phyloP scores from a whole-genome alignment of 2,113 vertebrate species.

The Smithornis capensis region DNA sequence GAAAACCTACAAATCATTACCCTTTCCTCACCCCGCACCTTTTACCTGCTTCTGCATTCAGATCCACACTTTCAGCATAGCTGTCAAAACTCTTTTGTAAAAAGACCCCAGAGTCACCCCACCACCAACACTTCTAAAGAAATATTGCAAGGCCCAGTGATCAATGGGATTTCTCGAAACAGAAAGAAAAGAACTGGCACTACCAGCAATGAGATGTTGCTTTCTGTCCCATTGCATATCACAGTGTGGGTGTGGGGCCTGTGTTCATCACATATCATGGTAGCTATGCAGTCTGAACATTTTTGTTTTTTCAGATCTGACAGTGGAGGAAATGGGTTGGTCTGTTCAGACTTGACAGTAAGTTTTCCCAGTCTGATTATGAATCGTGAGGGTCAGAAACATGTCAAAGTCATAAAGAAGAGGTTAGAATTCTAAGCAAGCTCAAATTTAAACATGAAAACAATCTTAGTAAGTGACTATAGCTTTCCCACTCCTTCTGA shows the following conservation, averaged over 20 bases:
- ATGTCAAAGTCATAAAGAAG: neutral
- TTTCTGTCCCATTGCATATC: neutral
- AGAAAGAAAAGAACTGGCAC: neutral
- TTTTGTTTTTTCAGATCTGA: neutral
- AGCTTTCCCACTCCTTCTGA: neutral
- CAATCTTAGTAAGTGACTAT: neutral
- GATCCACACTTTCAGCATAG: neutral
- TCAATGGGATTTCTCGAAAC: neutral
- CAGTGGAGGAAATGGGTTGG: fast-evolving
- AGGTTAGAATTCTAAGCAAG: neutral
- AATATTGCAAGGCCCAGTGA: neutral
- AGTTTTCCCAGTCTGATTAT: neutral
- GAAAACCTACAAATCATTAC: neutral
- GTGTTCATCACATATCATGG: neutral
- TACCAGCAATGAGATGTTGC: neutral
- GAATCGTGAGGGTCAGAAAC: neutral
- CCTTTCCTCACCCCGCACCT: neutral
- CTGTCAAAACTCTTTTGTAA: neutral
- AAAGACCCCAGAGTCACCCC: neutral
- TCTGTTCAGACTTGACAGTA: neutral
- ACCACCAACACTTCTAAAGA: neutral
- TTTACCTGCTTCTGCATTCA: neutral
- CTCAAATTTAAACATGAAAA: neutral
- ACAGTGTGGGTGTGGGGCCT: neutral
- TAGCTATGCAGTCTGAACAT: neutral